Conservation (phyloP, 1,140 invertebrate genomes). For the Meloidogyne hapla region DNA sequence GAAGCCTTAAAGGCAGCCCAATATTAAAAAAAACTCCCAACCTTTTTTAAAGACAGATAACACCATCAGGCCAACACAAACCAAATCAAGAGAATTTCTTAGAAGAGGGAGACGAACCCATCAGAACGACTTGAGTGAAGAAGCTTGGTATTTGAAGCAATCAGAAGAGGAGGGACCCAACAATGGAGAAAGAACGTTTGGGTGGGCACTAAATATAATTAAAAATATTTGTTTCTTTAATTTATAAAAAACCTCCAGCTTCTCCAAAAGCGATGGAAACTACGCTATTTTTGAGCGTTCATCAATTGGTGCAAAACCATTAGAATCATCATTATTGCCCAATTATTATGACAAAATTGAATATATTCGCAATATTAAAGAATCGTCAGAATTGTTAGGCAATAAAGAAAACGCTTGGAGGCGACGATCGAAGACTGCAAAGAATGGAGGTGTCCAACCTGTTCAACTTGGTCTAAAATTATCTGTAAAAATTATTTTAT, state of each 20-base stretch:
- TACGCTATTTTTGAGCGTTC: neutral
- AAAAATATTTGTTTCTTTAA: neutral
- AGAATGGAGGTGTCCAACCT: neutral
- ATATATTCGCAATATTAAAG: neutral
- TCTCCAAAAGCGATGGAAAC: neutral
- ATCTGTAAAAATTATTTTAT: neutral
- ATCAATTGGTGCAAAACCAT: neutral
- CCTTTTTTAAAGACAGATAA: neutral
- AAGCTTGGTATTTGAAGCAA: neutral
- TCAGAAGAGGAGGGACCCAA: neutral
- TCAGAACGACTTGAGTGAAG: neutral
- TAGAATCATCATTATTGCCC: too few species aligned
- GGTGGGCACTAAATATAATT: neutral
- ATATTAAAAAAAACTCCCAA: neutral
- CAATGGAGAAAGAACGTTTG: neutral
- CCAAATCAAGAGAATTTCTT: neutral
- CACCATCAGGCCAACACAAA: neutral
- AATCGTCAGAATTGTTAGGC: neutral
- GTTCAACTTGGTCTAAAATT: neutral
- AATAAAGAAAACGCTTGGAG: neutral
- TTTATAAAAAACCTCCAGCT: neutral
- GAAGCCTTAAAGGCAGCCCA: too few species aligned
- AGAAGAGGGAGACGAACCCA: neutral
- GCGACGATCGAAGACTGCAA: neutral
- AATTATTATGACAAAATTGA: neutral